Evolutionary conservation across 2,797 vertebrate genomes (phyloP), one percentile per base, ranked within the genome.

Genomic region (Melanitta fusca): DNA sequence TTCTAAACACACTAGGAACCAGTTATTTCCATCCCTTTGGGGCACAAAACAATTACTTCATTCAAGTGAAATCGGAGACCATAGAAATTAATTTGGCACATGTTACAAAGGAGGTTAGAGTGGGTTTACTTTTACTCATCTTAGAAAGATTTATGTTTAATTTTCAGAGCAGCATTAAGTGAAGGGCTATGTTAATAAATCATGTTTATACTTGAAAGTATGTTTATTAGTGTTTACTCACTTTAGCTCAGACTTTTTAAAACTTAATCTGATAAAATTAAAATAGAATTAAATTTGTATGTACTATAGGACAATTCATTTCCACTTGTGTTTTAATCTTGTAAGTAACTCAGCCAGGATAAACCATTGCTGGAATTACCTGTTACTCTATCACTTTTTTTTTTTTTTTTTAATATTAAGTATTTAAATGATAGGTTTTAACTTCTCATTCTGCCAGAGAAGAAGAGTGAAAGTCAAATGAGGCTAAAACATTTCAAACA

Each of bases 61-160:
- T 68, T 90, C 2, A 9, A 88, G 75, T 91, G 75, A 94, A 80
- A 80, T 91, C 51, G 53, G 87, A 94, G 75, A 89, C 57, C 47
- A 28, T 14, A 73, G 79, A 95, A 95, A 85, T 91, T 86, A 72
- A 91, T 95, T 95, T 91, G 83, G 81, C 75, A 84, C 20, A 10
- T 25, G 15, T 85, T 92, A 53, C 22, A 56, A 81, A 85, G 68
- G 60, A 95, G 53, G 80, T 89, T 91, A 83, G 60, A 80, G 32
- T 30, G 10, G n/a, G 56, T 81, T 94, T 85, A 73, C 3, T 80
- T 81, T 77, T 68, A 54, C 24, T 81, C 28, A 43, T 92, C 77
- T 74, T 53, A 82, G 80, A 71, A 89, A 80, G 43, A 75, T 90
- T 70, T 62, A 27, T 62, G 15, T 84, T 88, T 72, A 22, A 72